Evolutionary conservation across 2,113 vertebrate genomes (phyloP).

Genomic region (Dicrurus megarhynchus): DNA sequence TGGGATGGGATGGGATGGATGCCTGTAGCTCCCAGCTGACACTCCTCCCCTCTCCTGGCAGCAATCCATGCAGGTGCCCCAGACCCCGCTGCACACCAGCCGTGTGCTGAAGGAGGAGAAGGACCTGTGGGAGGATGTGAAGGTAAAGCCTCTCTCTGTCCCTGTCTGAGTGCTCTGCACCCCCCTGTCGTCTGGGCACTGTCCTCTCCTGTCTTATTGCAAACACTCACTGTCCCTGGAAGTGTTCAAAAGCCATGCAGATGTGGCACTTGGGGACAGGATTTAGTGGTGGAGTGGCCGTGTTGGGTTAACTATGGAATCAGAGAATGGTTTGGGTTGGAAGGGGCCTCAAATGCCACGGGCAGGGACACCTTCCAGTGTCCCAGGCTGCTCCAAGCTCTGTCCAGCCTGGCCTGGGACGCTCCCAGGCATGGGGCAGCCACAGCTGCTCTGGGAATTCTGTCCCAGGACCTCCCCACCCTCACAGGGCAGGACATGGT

Average conservation of each 20-base stretch:
- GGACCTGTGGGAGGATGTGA: constrained; percentile 95
- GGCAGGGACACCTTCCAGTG: not conserved
- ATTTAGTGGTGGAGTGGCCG: not conserved
- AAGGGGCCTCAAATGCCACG: not conserved
- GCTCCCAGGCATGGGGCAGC: not conserved
- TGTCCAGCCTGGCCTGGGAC: not conserved
- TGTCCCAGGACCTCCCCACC: not conserved
- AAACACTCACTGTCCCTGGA: not conserved
- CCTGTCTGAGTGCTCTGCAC: rapidly evolving
- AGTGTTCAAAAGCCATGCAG: rapidly evolving
- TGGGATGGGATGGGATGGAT: not conserved
- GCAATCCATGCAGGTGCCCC: constrained; percentile 96
- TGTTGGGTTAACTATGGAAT: not conserved
- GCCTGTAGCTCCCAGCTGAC: not conserved
- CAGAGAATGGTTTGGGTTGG: not conserved
- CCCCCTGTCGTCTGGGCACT: rapidly evolving
- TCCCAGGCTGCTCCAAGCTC: not conserved
- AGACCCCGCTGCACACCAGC: constrained; percentile 96
- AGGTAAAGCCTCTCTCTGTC: constrained; percentile 73
- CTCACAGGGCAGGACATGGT: no score
- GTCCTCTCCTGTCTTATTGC: rapidly evolving
- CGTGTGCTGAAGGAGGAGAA: constrained; percentile 95
- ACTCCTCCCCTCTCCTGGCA: not conserved
- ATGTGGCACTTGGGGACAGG: not conserved
- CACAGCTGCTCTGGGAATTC: not conserved